A percentile compares a stretch with the other conserved stretches of the same genome.
These are phyloP conservation scores for Hippocampus abdominalis DNA, from an alignment of 2,113 vertebrate species.

Conservation along the genomic window DNA sequence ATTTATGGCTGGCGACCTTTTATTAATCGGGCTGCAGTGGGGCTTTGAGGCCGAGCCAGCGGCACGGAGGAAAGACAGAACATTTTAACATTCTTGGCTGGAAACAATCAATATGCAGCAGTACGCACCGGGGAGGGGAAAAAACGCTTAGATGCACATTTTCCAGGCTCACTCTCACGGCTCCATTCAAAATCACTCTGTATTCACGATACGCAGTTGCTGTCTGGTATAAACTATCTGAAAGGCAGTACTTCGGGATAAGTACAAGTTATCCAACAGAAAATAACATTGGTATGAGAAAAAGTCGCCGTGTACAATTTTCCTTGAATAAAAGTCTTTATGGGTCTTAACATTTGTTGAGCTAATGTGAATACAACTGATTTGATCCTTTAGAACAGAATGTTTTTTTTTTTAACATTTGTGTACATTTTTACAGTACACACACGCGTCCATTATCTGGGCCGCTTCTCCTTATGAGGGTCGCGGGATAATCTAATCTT, in stretches of 20 bases:
- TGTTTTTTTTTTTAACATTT: too few relatives aligned
- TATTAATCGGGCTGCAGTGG: conserved; percentile 47
- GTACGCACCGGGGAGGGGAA: conserved; percentile 23
- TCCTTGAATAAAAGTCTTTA: neutral
- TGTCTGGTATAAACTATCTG: conserved; percentile 32
- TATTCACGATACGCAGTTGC: neutral
- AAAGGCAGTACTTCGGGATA: neutral
- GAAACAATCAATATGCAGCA: conserved; percentile 58
- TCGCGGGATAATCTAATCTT: too few relatives aligned
- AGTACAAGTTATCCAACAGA: conserved; percentile 7
- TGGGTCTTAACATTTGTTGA: neutral
- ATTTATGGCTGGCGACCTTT: neutral
- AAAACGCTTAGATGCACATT: conserved; percentile 59
- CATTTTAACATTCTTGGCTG: conserved; percentile 63
- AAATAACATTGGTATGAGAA: conserved; percentile 28
- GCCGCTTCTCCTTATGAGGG: too few relatives aligned
- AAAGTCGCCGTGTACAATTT: neutral
- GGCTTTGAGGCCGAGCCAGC: conserved; percentile 47
- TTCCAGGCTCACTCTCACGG: conserved; percentile 36
- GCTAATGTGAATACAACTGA: too few relatives aligned
- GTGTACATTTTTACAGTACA: too few relatives aligned
- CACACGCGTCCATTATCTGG: too few relatives aligned
- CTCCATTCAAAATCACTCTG: conserved; percentile 23
- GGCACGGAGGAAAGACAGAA: conserved; percentile 52
- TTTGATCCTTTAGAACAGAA: too few relatives aligned